These are phyloP conservation scores for Phodopus roborovskii DNA, from an alignment of 2,113 vertebrate species.

Conservation along the genomic window DNA sequence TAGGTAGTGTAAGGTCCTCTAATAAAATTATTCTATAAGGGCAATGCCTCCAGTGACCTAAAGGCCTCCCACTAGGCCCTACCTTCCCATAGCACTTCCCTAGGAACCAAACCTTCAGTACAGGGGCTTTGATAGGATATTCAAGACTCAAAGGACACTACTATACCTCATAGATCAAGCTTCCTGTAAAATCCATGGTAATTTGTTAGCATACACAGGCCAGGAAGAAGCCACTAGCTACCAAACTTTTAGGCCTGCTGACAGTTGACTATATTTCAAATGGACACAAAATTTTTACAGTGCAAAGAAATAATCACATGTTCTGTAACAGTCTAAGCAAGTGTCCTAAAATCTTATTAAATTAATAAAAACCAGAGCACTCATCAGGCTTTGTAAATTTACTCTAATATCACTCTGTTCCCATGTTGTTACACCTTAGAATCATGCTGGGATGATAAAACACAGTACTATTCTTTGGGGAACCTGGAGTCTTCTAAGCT, in stretches of 20 bases:
- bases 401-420: background rate
- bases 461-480: background rate
- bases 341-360: background rate
- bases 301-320: background rate
- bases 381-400: background rate
- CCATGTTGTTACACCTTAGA: background rate
- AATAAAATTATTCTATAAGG: background rate
- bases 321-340: background rate
- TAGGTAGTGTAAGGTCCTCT: background rate
- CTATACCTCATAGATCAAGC: background rate
- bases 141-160: background rate
- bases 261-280: background rate
- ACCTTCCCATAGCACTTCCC: background rate
- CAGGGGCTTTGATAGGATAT: background rate
- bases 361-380: background rate
- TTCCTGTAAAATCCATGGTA: background rate
- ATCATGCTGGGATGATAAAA: background rate
- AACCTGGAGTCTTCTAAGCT: background rate
- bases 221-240: background rate
- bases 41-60: background rate
- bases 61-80: background rate
- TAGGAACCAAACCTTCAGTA: background rate
- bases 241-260: background rate
- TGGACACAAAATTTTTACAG: background rate
- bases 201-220: background rate